Base-by-base conservation (phyloP, 1,140 invertebrate species). In the Caerostris extrusa region DNA sequence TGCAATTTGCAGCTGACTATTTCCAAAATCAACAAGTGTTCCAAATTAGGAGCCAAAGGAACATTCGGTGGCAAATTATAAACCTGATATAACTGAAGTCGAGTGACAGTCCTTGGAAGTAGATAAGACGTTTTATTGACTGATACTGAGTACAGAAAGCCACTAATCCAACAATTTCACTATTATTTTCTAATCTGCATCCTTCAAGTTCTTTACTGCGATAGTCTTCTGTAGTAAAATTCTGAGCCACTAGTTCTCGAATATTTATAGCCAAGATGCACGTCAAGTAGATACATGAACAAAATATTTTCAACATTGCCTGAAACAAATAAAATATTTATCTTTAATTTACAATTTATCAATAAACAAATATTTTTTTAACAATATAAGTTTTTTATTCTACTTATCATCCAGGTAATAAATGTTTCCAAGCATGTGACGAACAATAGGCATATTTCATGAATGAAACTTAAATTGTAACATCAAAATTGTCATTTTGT, bases 21-120 rank as follows among this genome's bases (percentile, higher is more conserved):
- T 8, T 89, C 87, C 14, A 89, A 71, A 50, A 50, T 69, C 7
- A 55, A 53, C 34, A 89, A n/a, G 50, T 67, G 12, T 7, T 69
- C 50, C 14, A 89, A 55, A 55, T 89, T 58, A 7, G 87, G 87
- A 3, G 64, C 87, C 55, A 89, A 89, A 3, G 87, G 53, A 17
- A 7, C n/a, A 55, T 67, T 34, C 10, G 61, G 7, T 4, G 64
- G 53, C 19, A 89, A 89, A 69, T 69, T 69, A 7, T 53, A 55
- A 17, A 56, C 55, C 8, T 12, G 7, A 14, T n/a, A 55, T 8
- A 89, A 55, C 53, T 89, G 61, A 56, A 89, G 64, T 34, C 64
- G 61, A 67, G 14, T 56, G 17, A 53, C 55, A n/a, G 7, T 55
- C 55, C 6, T 17, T 56, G 87, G 87, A 7, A 89, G 34, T 14